Conservation (phyloP, 2,797 vertebrate species). For the Alcedo quadribrachys region DNA sequence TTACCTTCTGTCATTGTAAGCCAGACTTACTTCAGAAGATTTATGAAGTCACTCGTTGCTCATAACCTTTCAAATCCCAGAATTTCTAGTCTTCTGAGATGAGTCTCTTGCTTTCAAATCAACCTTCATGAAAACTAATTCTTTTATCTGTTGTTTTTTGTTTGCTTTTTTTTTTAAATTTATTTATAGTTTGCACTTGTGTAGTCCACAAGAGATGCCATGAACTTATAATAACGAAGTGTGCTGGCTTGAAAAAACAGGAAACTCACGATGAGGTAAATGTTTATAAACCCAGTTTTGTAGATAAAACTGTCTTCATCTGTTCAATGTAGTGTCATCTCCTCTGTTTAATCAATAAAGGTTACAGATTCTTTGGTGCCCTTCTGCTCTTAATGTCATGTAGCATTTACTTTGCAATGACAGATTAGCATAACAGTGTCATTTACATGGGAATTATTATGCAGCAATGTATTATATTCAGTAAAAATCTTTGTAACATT, state of each 20-base stretch:
- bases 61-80: background rate
- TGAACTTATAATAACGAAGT: constrained; percentile 98
- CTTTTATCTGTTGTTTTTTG: background rate
- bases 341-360: constrained; percentile 23
- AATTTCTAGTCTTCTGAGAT: background rate
- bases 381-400: background rate
- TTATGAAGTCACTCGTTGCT: background rate
- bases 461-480: background rate
- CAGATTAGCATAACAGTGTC: background rate
- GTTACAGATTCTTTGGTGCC: background rate
- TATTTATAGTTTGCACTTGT: constrained; percentile 92
- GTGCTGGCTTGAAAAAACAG: constrained; percentile 96
- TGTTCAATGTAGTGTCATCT: background rate
- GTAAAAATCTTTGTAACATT: background rate
- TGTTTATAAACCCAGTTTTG: constrained; percentile 44
- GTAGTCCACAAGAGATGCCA: constrained; percentile 99
- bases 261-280: constrained; percentile 94
- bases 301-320: constrained; percentile 30
- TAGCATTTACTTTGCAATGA: background rate
- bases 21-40: background rate
- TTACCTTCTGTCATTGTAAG: background rate
- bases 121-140: background rate
- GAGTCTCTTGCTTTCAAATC: background rate
- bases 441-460: background rate
- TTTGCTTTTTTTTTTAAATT: constrained; percentile 24